Evolutionary conservation across 1,140 invertebrate species (phyloP), one percentile per base, ranked within the genome.

Genomic region (Trigoniulus corallinus): DNA sequence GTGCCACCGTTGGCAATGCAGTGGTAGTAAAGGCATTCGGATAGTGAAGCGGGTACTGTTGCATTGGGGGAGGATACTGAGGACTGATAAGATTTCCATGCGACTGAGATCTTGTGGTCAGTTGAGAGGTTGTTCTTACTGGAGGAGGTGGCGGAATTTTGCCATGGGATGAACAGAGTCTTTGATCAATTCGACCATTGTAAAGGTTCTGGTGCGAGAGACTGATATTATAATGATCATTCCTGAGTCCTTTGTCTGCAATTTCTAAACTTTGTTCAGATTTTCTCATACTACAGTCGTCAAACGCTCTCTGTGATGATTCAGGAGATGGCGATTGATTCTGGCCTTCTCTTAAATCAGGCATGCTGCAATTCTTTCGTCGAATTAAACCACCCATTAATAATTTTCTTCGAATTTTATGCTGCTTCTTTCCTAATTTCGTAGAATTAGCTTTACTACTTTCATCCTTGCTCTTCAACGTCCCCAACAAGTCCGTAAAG

Each of bases 361-460:
- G 88, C 82, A 92, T 85, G 51, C 84, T 88, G 53, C 85, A 70
- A 63, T 92, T 92, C 65, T 91, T 92, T 26, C 86, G 71, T 55
- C 80, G 75, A 27, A 91, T 88, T 47, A 91, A 69, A 1, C 85
- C 86, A 23, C 87, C 86, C 85, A 91, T 88, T 1, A 92, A 60
- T 1, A 91, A 59, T 65, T 89, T 91, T 61, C 86, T 72, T 24
- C 86, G 68, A 40, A 92, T 87, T 67, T 88, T 88, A 61, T 91
- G 87, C 62, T 91, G 87, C 57, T 91, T 92, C 60, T 89, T 89
- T 15, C 78, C 78, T 39, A 79, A 53, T 12, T 52, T 50, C 56
- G 25, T 57, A 52, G 12, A 47, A 43, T n/a, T 50, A 54, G 27
- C 45, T 25, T 40, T 50, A 27, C 34, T 54, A 39, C 27, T 43